phyloP scores from a whole-genome alignment of 1,140 invertebrate genomes.

The Heliconius nattereri region DNA sequence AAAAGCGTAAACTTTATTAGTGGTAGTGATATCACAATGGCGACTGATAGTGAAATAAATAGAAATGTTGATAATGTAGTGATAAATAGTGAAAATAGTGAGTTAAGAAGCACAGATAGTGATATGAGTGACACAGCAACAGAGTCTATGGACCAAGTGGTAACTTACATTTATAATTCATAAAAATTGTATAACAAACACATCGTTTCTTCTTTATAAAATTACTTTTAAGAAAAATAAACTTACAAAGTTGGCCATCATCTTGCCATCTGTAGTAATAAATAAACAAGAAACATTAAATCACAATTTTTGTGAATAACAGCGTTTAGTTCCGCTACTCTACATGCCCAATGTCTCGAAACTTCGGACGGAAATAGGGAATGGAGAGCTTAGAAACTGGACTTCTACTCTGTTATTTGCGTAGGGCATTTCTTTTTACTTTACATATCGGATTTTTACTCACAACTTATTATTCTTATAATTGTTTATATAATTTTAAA shows the following conservation, averaged over 20 bases:
- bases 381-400: too few species aligned
- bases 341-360: too few species aligned
- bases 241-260: neutral
- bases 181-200: neutral
- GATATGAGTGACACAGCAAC: neutral
- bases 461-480: too few species aligned
- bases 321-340: too few species aligned
- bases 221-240: neutral
- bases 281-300: too few species aligned
- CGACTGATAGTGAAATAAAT: neutral
- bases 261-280: too few species aligned
- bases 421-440: too few species aligned
- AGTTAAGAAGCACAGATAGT: neutral
- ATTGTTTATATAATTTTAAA: neutral
- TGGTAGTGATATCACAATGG: neutral
- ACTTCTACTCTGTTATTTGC: too few species aligned
- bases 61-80: neutral
- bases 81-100: neutral
- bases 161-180: constrained; percentile 1
- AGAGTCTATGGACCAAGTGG: constrained; percentile 1
- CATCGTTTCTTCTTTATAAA: neutral
- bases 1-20: neutral
- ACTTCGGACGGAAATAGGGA: too few species aligned
- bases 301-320: too few species aligned
- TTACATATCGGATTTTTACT: too few species aligned